Percentiles rank a stretch among this genome's conserved stretches.
phyloP scores from a whole-genome alignment of 2,113 vertebrate genomes.

The Antigone vipio region DNA sequence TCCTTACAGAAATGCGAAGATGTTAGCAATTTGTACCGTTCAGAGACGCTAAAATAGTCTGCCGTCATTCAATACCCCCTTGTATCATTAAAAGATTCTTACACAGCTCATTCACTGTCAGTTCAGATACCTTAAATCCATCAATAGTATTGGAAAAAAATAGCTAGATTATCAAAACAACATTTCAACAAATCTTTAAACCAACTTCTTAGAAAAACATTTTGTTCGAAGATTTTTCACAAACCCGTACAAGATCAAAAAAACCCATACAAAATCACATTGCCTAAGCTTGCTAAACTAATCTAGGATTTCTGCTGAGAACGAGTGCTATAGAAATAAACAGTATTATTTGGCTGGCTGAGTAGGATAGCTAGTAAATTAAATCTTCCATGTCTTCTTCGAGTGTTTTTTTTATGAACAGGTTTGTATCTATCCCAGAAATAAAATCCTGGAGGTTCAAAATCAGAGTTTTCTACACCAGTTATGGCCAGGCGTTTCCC shows the following conservation, averaged over 20 bases:
- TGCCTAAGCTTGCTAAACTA: slow-evolving; percentile 22
- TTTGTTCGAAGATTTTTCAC: slow-evolving; percentile 3
- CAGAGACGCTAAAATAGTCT: slow-evolving; percentile 52
- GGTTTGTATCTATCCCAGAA: not conserved
- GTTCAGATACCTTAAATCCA: slow-evolving; percentile 16
- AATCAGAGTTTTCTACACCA: not conserved
- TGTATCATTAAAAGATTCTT: slow-evolving; percentile 16
- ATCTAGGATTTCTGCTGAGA: slow-evolving; percentile 29
- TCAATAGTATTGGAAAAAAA: slow-evolving; percentile 3
- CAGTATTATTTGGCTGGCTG: not conserved
- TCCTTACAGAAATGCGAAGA: slow-evolving; percentile 26
- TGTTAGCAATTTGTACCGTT: slow-evolving; percentile 43
- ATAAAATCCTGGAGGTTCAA: not conserved
- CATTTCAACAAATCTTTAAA: not conserved
- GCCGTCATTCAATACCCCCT: slow-evolving; percentile 35
- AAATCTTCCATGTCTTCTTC: slow-evolving; percentile 14
- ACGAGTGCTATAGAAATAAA: slow-evolving; percentile 19
- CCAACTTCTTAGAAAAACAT: not conserved
- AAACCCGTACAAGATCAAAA: not conserved
- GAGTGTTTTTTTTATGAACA: not conserved
- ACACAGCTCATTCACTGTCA: slow-evolving; percentile 4
- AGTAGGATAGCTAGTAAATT: not conserved
- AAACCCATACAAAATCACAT: not conserved
- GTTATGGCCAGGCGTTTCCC: not conserved
- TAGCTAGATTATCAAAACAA: not conserved